Conservation (phyloP, 2,113 vertebrate species). For the Mesocricetus auratus region DNA sequence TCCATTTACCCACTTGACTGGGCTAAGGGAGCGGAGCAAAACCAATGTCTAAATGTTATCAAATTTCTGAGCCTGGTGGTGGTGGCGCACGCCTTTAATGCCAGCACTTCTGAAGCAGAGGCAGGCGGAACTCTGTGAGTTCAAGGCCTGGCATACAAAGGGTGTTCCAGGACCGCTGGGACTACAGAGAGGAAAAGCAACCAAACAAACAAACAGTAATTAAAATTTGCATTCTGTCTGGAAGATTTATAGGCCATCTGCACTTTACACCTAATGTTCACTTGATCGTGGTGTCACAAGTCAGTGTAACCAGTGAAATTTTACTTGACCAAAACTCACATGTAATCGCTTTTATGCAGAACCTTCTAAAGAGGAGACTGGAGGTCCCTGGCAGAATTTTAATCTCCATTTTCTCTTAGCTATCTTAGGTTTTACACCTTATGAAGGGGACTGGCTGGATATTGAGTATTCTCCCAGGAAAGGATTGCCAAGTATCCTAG, state of each 20-base stretch:
- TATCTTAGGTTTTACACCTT: conserved; percentile 90
- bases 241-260: background rate
- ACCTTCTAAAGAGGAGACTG: background rate
- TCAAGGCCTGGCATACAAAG: background rate
- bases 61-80: background rate
- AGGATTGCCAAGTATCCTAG: conserved; percentile 86
- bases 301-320: background rate
- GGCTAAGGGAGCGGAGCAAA: background rate
- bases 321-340: background rate
- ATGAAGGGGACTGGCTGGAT: conserved; percentile 94
- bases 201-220: background rate
- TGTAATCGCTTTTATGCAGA: background rate
- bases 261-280: background rate
- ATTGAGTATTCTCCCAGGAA: conserved; percentile 89
- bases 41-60: background rate
- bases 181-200: background rate
- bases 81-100: background rate
- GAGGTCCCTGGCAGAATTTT: no score
- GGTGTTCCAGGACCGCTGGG: background rate
- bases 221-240: background rate
- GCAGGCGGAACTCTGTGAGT: background rate
- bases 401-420: background rate
- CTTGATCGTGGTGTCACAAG: background rate
- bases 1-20: no score
- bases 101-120: background rate